Base-by-base conservation (phyloP, 1,140 invertebrate genomes). In the Teleopsis dalmanni region DNA sequence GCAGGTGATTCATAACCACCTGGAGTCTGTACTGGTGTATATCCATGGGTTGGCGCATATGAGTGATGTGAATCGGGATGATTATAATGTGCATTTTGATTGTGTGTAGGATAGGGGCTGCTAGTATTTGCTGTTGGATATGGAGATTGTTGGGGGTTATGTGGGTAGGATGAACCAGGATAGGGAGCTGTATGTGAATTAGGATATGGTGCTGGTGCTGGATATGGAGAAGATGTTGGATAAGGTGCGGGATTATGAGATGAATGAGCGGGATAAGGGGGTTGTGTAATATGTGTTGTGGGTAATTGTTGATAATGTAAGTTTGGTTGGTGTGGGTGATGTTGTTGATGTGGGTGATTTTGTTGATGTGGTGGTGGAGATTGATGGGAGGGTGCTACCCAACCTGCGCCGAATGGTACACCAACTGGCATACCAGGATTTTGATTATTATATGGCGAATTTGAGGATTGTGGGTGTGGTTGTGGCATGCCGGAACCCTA, bases 401-500 rank as follows among this genome's bases (percentile, higher is more conserved):
- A 68, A 56, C 65, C 65, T 57, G 65, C 62, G 51, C 65, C 65
- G 53, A 68, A 68, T 13, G 53, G 53, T 14, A 46, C 53, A 44
- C 45, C 48, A 23, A 35, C 33, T 48, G 62, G 60, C 38, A 57
- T 54, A 29, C 50, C 56, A 35, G 53, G 49, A 49, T 58, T 53
- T 29, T 49, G 56, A 53, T 52, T 48, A 37, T 59, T 25, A 23
- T 48, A 44, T 43, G 54, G 33, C 31, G 58, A 23, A 35, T 25
- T 46, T 26, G 46, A 29, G 42, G 58, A 55, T 26, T 59, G 50
- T 41, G 55, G 47, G 44, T 57, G 33, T 27, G 46, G 43, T 26
- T 61, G 49, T 58, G 62, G 59, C 60, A 62, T 62, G 56, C 65
- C 63, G 47, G 66, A 55, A 57, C 66, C 64, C 66, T 70, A 69